These are phyloP conservation scores for Sphinx pinastri DNA, from an alignment of 2,888 invertebrate genomes.

Conservation along the genomic window DNA sequence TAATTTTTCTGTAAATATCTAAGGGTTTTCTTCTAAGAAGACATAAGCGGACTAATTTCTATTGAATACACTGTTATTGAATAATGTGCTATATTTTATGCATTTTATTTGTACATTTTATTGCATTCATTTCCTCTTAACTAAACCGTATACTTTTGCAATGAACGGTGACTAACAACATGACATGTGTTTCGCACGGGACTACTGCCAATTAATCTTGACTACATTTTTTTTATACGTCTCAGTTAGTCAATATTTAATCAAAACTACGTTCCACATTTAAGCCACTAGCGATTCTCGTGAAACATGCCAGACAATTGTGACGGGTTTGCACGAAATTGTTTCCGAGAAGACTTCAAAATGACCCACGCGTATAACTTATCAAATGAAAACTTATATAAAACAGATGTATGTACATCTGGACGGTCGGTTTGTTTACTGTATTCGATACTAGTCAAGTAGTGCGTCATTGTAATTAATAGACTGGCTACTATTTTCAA, in stretches of 20 bases:
- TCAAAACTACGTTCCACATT: conserved; percentile 4
- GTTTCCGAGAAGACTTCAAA: conserved; percentile 16
- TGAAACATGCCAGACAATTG: conserved; percentile 22
- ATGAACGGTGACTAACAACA: background rate
- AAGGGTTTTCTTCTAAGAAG: too few relatives aligned
- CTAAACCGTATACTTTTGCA: background rate
- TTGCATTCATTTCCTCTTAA: background rate
- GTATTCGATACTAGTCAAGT: conserved; percentile 53
- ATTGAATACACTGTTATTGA: too few relatives aligned
- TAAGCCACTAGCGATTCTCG: conserved; percentile 10
- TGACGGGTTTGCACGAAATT: conserved; percentile 2
- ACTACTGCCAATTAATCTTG: background rate
- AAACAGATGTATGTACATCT: conserved; percentile 60
- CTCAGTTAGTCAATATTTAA: conserved; percentile 16
- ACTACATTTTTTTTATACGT: background rate
- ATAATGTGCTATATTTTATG: too few relatives aligned
- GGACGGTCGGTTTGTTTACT: conserved; percentile 48
- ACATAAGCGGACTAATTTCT: too few relatives aligned
- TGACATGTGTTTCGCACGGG: background rate
- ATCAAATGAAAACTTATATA: conserved; percentile 40
- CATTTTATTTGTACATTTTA: too few relatives aligned
- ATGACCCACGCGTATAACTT: conserved; percentile 17
- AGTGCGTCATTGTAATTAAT: conserved; percentile 81
- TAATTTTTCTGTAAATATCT: too few relatives aligned
- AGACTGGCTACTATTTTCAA: conserved; percentile 75